Evolutionary conservation across 2,888 invertebrate genomes (phyloP).

Genomic region (Tetramorium bicarinatum): DNA sequence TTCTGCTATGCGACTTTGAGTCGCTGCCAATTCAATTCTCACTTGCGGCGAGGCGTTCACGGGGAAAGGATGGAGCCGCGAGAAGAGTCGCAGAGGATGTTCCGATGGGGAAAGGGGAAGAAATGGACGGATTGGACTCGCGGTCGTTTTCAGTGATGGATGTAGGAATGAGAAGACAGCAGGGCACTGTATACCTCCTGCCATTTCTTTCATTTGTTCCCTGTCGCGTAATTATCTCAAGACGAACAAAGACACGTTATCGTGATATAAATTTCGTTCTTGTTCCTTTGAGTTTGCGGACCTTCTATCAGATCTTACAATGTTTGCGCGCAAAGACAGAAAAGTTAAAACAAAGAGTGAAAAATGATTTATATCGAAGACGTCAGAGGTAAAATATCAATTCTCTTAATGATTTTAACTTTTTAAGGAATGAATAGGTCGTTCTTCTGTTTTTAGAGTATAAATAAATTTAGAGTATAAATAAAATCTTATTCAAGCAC

Average conservation of each 20-base stretch:
- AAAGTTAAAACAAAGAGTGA: neutral
- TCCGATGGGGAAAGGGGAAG: neutral
- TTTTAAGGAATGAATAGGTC: neutral
- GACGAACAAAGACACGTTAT: slow-evolving; percentile 12
- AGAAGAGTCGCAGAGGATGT: slow-evolving; percentile 30
- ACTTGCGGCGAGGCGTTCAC: slow-evolving; percentile 25
- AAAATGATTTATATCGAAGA: neutral
- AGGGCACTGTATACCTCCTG: neutral
- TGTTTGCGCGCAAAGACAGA: neutral
- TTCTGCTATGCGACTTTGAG: slow-evolving; percentile 51
- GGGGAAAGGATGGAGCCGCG: slow-evolving; percentile 21
- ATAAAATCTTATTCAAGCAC: neutral
- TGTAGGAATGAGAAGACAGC: neutral
- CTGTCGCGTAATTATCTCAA: slow-evolving; percentile 29
- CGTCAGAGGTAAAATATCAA: neutral
- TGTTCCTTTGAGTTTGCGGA: slow-evolving; percentile 11
- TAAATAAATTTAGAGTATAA: neutral
- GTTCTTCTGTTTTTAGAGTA: neutral
- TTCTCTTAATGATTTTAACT: neutral
- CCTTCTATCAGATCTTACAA: neutral
- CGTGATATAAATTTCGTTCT: slow-evolving; percentile 32
- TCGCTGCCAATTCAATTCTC: slow-evolving; percentile 62
- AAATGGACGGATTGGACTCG: slow-evolving; percentile 14
- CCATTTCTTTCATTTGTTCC: slow-evolving; percentile 9
- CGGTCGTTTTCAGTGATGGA: slow-evolving; percentile 27